Evolutionary conservation across 2,113 vertebrate species (phyloP).

Genomic region (Chionomys nivalis): DNA sequence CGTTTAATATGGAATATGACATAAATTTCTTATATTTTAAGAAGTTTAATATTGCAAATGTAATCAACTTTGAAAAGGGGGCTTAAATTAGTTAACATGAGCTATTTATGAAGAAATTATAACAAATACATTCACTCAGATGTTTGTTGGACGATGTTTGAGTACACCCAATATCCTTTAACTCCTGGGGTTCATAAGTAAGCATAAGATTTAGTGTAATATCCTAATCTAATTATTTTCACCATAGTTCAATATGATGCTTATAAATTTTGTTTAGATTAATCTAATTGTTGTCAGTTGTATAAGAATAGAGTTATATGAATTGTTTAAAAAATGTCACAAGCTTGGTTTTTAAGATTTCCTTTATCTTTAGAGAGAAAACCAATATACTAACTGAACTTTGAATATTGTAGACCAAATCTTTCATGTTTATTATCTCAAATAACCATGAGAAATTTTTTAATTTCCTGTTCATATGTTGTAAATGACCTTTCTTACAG

Average conservation of each 20-base stretch:
- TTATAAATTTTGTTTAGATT: slow-evolving; percentile 62
- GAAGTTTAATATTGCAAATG: slow-evolving; percentile 2
- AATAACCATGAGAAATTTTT: neutral
- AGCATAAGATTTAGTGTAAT: slow-evolving; percentile 53
- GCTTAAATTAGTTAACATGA: slow-evolving; percentile 29
- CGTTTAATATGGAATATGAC: slow-evolving; percentile 14
- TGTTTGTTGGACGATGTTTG: slow-evolving; percentile 1
- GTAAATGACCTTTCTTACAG: neutral
- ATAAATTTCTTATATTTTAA: slow-evolving; percentile 43
- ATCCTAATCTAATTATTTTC: slow-evolving; percentile 65
- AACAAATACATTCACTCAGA: slow-evolving; percentile 19
- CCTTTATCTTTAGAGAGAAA: neutral
- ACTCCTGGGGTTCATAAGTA: slow-evolving; percentile 50
- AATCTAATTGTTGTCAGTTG: neutral
- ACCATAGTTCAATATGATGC: slow-evolving; percentile 55
- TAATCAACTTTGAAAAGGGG: slow-evolving; percentile 30
- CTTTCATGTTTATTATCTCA: neutral
- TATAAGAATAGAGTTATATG: neutral
- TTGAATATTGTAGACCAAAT: neutral
- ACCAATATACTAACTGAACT: neutral
- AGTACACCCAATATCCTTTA: slow-evolving; percentile 35
- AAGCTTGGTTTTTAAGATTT: slow-evolving; percentile 21
- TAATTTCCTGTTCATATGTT: neutral
- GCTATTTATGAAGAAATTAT: slow-evolving; percentile 40
- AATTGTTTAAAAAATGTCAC: neutral